phyloP scores from a whole-genome alignment of 2,888 invertebrate genomes.

The Scaptomyza flava region DNA sequence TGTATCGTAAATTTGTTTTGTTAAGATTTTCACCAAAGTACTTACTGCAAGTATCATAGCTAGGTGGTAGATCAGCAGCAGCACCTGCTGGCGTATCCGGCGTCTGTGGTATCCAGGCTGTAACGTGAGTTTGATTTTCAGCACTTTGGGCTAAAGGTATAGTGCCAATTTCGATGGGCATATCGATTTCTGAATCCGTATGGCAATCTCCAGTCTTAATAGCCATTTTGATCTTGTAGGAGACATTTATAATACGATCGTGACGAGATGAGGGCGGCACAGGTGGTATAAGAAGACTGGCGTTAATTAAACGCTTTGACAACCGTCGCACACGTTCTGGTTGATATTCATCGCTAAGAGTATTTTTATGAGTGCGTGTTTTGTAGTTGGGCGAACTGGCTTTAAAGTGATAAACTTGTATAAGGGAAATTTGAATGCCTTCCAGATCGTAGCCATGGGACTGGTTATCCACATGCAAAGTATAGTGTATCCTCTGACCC shows the following conservation, averaged over 20 bases:
- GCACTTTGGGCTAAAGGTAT: constrained; percentile 69
- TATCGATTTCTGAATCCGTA: constrained; percentile 42
- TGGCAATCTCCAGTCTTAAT: constrained; percentile 52
- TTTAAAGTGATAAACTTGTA: constrained; percentile 53
- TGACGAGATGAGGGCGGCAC: constrained; percentile 63
- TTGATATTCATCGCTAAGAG: constrained; percentile 34
- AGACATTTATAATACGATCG: constrained; percentile 50
- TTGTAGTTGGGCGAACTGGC: constrained; percentile 54
- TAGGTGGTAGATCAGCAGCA: constrained; percentile 62
- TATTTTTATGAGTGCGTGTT: constrained; percentile 25
- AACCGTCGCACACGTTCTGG: constrained; percentile 53
- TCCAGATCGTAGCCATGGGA: constrained; percentile 85
- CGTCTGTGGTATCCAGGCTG: constrained; percentile 64
- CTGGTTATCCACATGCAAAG: constrained; percentile 89
- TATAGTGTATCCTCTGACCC: constrained; percentile 88
- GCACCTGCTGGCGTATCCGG: constrained; percentile 57
- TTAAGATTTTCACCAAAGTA: neutral
- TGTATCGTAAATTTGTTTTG: neutral
- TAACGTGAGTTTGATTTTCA: constrained; percentile 45
- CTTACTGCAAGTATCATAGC: constrained; percentile 70
- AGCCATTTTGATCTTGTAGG: constrained; percentile 48
- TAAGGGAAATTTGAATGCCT: constrained; percentile 52
- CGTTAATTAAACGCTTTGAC: constrained; percentile 56
- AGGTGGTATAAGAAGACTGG: constrained; percentile 57
- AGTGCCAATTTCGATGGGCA: constrained; percentile 71